phyloP scores from a whole-genome alignment of 2,113 vertebrate species.

The Colistium nudipinnis region DNA sequence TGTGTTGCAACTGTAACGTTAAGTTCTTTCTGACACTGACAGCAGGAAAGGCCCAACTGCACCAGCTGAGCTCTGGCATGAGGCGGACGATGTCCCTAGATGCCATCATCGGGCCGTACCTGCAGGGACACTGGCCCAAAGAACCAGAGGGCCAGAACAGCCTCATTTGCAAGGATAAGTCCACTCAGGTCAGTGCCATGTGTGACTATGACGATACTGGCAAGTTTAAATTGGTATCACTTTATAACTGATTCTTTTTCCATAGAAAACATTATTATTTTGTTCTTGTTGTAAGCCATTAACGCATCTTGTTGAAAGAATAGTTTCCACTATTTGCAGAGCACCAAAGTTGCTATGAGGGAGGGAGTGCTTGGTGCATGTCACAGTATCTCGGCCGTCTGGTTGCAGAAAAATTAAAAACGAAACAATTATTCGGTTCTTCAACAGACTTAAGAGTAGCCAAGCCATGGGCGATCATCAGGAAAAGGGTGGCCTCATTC shows the following conservation, averaged over 20 bases:
- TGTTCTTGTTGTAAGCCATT: too few species aligned
- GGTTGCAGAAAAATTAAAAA: too few species aligned
- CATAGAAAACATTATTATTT: too few species aligned
- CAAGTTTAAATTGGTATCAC: not conserved
- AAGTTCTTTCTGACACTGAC: conserved; percentile 31
- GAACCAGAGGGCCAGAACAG: conserved; percentile 79
- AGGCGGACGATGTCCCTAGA: conserved; percentile 87
- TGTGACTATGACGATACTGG: conserved; percentile 1
- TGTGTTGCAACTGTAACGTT: conserved; percentile 5
- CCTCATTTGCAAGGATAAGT: conserved; percentile 85
- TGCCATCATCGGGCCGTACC: conserved; percentile 87
- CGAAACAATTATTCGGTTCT: too few species aligned
- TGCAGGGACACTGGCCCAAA: conserved; percentile 92
- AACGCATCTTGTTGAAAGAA: not conserved
- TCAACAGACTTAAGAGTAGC: too few species aligned
- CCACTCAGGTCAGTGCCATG: conserved; percentile 87
- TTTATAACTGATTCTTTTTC: too few species aligned
- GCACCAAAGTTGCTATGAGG: conserved; percentile 16
- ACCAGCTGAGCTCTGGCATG: conserved; percentile 79
- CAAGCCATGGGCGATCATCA: too few species aligned
- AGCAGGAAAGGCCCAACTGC: conserved; percentile 78
- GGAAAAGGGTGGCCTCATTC: too few species aligned
- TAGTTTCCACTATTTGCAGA: conserved; percentile 31
- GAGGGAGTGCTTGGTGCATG: conserved; percentile 47
- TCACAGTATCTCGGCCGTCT: too few species aligned